Conservation (phyloP, 2,888 invertebrate species). For the Theretra japonica region DNA sequence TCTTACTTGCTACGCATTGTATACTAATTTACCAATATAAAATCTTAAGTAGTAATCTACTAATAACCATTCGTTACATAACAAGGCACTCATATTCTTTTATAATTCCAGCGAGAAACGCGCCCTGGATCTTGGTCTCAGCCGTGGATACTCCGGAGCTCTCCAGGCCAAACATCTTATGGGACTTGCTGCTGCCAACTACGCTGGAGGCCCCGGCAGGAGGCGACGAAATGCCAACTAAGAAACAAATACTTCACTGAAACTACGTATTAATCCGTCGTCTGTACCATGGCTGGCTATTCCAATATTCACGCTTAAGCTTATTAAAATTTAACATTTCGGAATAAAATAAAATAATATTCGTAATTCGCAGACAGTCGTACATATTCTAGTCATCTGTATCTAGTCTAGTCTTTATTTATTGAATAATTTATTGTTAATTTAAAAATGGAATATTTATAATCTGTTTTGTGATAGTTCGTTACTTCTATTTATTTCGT, state of each 20-base stretch:
- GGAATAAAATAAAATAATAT: background rate
- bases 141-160: constrained; percentile 94
- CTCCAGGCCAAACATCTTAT: constrained; percentile 96
- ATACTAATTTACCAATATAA: background rate
- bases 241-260: constrained; percentile 29
- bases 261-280: constrained; percentile 23
- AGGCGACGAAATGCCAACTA: constrained; percentile 88
- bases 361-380: background rate
- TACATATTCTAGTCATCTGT: constrained; percentile 9
- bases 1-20: background rate
- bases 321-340: constrained; percentile 5
- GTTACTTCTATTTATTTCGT: background rate
- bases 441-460: background rate
- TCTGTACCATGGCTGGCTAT: constrained; percentile 27
- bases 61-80: background rate
- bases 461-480: background rate
- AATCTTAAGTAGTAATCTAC: background rate
- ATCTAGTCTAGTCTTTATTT: constrained; percentile 17
- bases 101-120: constrained; percentile 89
- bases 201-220: constrained; percentile 94
- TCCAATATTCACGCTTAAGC: constrained; percentile 22
- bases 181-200: constrained; percentile 95
- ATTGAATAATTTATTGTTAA: background rate
- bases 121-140: constrained; percentile 93
- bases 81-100: background rate